Percentiles rank a stretch among this genome's conserved stretches.
Conservation (phyloP, 1,140 invertebrate species). For the Penaeus chinensis region DNA sequence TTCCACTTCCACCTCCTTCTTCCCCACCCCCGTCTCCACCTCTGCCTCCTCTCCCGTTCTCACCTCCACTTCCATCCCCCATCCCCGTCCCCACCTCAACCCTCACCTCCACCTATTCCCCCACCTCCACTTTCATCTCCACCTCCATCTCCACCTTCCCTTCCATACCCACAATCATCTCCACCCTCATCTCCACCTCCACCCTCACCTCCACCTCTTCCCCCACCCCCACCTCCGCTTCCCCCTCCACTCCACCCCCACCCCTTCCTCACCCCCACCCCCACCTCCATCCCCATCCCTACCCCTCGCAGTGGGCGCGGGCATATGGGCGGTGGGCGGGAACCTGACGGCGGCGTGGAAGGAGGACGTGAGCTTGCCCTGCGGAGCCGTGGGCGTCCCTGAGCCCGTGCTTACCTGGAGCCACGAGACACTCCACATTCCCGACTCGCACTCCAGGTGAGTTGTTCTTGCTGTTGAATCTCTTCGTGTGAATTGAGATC, state of each 20-base stretch:
- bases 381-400: constrained; percentile 75
- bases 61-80: too few relatives aligned
- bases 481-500: too few relatives aligned
- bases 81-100: background rate
- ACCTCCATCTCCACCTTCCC: background rate
- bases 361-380: constrained; percentile 73
- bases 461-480: background rate
- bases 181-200: too few relatives aligned
- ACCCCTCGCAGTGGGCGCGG: constrained; percentile 54
- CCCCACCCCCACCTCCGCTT: background rate
- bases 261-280: background rate
- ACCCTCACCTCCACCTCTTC: too few relatives aligned
- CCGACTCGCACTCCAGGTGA: constrained; percentile 78
- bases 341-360: constrained; percentile 71
- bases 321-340: constrained; percentile 61
- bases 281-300: background rate
- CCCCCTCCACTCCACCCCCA: background rate
- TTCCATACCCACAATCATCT: background rate
- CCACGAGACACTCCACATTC: constrained; percentile 66
- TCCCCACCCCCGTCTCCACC: background rate
- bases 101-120: background rate
- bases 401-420: constrained; percentile 60
- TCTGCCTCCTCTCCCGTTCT: background rate
- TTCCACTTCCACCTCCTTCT: background rate
- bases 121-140: background rate